phyloP scores from a whole-genome alignment of 2,888 invertebrate genomes.

The Drosophila seclusa region DNA sequence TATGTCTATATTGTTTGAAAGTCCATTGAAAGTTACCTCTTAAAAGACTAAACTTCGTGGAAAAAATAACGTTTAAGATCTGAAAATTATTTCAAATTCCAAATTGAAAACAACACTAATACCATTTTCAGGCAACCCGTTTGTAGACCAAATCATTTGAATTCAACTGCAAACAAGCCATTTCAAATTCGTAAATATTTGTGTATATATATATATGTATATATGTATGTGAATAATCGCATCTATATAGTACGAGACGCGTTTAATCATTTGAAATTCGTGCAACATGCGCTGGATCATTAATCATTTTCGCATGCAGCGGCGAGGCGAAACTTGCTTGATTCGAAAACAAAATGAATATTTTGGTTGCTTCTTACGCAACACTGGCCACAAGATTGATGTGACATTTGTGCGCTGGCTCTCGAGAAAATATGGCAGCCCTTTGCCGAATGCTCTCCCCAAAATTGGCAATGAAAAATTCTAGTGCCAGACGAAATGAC shows the following conservation, averaged over 20 bases:
- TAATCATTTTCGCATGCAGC: constrained; percentile 67
- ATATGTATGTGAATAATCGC: background rate
- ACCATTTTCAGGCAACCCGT: background rate
- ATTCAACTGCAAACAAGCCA: constrained; percentile 15
- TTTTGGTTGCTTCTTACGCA: constrained; percentile 76
- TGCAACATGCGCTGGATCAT: constrained; percentile 57
- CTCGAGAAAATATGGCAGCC: constrained; percentile 63
- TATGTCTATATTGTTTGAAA: background rate
- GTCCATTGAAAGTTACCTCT: background rate
- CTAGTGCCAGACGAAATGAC: constrained; percentile 75
- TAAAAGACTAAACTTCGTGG: background rate
- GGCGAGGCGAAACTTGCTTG: constrained; percentile 59
- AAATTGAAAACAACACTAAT: background rate
- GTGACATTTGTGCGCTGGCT: constrained; percentile 79
- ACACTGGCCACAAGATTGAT: constrained; percentile 81
- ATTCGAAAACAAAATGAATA: constrained; percentile 71
- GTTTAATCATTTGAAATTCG: constrained; percentile 58
- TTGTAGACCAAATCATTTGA: constrained; percentile 1
- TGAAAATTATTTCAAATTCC: background rate
- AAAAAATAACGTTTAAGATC: background rate
- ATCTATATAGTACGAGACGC: constrained; percentile 16
- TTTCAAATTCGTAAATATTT: constrained; percentile 4
- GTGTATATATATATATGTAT: background rate
- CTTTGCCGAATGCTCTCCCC: constrained; percentile 28
- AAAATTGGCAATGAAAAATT: constrained; percentile 80